Conservation (phyloP, 1,140 invertebrate genomes). For the Drosophila orosa region DNA sequence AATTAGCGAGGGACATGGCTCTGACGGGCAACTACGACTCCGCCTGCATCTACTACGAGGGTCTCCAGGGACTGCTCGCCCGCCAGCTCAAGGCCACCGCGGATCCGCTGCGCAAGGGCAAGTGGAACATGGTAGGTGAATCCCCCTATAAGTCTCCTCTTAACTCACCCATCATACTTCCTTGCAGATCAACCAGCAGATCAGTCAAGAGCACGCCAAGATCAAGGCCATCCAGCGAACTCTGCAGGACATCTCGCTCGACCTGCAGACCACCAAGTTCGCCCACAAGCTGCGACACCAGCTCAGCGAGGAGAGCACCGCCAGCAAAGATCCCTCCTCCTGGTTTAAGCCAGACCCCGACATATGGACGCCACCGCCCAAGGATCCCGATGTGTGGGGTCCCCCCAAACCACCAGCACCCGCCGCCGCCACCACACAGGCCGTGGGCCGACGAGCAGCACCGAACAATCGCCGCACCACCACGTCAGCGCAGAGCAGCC, state of each 20-base stretch:
- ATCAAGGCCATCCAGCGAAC: constrained; percentile 92
- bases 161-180: not conserved
- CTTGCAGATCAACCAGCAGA: constrained; percentile 93
- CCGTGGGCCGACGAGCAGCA: constrained; percentile 81
- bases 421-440: constrained; percentile 39
- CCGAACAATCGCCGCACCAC: constrained; percentile 85
- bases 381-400: constrained; percentile 96
- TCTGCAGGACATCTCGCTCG: constrained; percentile 85
- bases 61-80: constrained; percentile 89
- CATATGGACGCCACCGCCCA: constrained; percentile 90
- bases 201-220: constrained; percentile 95
- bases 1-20: constrained; percentile 96
- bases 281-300: constrained; percentile 68
- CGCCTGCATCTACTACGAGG: constrained; percentile 97
- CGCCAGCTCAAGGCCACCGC: constrained; percentile 91
- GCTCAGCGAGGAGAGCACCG: constrained; percentile 63
- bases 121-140: constrained; percentile 92
- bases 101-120: constrained; percentile 91
- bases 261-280: constrained; percentile 77
- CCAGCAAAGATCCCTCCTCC: constrained; percentile 77
- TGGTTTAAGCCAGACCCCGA: constrained; percentile 85
- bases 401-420: constrained; percentile 87
- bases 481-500: constrained; percentile 23
- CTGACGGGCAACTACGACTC: constrained; percentile 98
- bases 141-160: too few relatives aligned